Evolutionary conservation across 2,113 vertebrate species (phyloP).

Genomic region (Empidonax traillii): DNA sequence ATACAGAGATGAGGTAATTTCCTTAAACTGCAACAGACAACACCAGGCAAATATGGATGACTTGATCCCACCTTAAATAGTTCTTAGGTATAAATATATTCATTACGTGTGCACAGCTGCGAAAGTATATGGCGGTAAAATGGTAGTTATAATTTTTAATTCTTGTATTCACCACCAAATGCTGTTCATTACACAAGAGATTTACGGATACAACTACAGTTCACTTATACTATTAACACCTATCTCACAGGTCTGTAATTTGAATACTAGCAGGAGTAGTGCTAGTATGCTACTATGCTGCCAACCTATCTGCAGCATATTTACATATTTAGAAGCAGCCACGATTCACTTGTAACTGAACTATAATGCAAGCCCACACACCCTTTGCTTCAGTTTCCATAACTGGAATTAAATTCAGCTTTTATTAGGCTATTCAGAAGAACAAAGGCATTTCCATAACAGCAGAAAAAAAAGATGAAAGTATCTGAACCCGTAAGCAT

Average conservation of each 20-base stretch:
- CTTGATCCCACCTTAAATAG: background rate
- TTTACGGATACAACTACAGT: background rate
- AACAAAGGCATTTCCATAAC: background rate
- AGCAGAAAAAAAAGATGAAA: background rate
- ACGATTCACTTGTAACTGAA: background rate
- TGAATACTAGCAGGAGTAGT: background rate
- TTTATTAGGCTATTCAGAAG: background rate
- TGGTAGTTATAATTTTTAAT: background rate
- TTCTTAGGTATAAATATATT: background rate
- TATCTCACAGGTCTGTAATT: background rate
- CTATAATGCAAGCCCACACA: background rate
- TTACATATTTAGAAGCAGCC: background rate
- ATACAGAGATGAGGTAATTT: background rate
- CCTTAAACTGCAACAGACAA: background rate
- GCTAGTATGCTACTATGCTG: too few species aligned
- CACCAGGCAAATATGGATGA: background rate
- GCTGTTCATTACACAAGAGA: background rate
- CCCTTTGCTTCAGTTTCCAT: background rate
- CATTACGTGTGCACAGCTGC: background rate
- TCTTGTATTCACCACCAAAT: background rate
- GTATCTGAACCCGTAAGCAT: background rate
- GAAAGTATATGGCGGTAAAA: background rate
- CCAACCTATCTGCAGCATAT: background rate
- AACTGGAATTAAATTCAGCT: background rate
- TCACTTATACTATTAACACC: background rate